Percentiles rank a stretch among this genome's conserved stretches.
Evolutionary conservation across 1,140 invertebrate genomes (phyloP).

Genomic region (Drosophila kohkoa): DNA sequence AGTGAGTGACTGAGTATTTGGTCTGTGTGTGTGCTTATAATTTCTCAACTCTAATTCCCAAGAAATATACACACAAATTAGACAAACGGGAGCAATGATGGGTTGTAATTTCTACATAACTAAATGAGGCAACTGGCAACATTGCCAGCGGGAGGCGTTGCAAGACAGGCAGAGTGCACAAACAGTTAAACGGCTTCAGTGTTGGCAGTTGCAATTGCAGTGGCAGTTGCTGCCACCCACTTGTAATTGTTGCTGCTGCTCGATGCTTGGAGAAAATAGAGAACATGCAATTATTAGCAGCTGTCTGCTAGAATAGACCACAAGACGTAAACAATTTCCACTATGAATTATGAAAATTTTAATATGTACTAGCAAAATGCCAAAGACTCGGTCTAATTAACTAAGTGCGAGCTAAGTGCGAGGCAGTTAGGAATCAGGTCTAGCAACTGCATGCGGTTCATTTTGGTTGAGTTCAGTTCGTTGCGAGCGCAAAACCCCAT

Average conservation of each 20-base stretch:
- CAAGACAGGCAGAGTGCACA: slow-evolving; percentile 56
- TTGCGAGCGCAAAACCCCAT: slow-evolving; percentile 41
- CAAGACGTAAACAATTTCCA: slow-evolving; percentile 66
- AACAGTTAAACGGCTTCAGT: slow-evolving; percentile 65
- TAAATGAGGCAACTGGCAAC: slow-evolving; percentile 39
- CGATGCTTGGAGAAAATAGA: neutral
- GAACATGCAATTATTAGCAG: slow-evolving; percentile 69
- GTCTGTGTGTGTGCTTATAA: slow-evolving; percentile 43
- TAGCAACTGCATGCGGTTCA: neutral
- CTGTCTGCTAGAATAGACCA: slow-evolving; percentile 18
- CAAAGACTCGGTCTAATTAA: slow-evolving; percentile 69
- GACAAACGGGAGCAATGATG: slow-evolving; percentile 61
- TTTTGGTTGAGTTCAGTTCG: slow-evolving; percentile 4
- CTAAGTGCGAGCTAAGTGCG: slow-evolving; percentile 64
- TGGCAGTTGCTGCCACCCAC: slow-evolving; percentile 36
- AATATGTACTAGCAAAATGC: slow-evolving; percentile 59
- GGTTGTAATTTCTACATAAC: slow-evolving; percentile 35
- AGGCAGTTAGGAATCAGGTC: slow-evolving; percentile 21
- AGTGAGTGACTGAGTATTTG: no score
- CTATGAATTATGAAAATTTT: slow-evolving; percentile 75
- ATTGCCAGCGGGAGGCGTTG: slow-evolving; percentile 49
- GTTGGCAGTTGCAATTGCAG: slow-evolving; percentile 43
- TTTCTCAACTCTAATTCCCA: slow-evolving; percentile 78
- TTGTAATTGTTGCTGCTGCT: slow-evolving; percentile 25
- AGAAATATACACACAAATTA: slow-evolving; percentile 68